Evolutionary conservation across 1,140 invertebrate species (phyloP).

Genomic region (Trachymyrmex septentrionalis): DNA sequence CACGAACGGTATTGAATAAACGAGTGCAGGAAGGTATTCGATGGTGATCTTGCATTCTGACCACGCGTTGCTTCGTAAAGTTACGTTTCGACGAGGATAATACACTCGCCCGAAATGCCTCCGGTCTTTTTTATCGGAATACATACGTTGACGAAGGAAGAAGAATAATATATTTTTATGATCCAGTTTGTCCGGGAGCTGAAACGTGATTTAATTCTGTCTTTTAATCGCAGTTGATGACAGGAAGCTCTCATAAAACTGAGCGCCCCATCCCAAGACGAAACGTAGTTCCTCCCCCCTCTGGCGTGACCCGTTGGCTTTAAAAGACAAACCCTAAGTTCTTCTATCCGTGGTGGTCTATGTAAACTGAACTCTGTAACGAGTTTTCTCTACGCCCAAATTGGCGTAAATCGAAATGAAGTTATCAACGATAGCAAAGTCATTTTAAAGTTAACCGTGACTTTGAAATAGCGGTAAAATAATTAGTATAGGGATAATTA

Average conservation of each 20-base stretch:
- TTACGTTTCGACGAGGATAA: constrained; percentile 32
- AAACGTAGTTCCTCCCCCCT: constrained; percentile 41
- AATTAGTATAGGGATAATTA: constrained; percentile 26
- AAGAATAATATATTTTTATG: constrained; percentile 39
- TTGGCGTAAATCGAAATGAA: constrained; percentile 61
- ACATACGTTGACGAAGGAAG: not conserved
- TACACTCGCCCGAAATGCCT: not conserved
- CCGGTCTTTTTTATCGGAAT: constrained; percentile 26
- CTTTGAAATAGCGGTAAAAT: not conserved
- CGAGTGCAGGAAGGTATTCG: not conserved
- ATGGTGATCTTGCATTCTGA: not conserved
- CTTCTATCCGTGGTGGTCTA: constrained; percentile 29
- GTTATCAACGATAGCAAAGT: constrained; percentile 54
- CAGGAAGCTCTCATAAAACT: constrained; percentile 24
- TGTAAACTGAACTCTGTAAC: constrained; percentile 52
- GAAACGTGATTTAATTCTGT: constrained; percentile 45
- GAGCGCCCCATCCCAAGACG: constrained; percentile 33
- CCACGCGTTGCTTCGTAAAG: not conserved
- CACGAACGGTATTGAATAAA: constrained; percentile 3
- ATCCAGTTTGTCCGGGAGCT: constrained; percentile 1
- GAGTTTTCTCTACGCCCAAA: constrained; percentile 52
- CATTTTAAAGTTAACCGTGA: constrained; percentile 23
- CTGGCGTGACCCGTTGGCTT: constrained; percentile 15
- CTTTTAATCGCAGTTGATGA: constrained; percentile 48
- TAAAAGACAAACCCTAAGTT: constrained; percentile 59